phyloP scores from a whole-genome alignment of 2,113 vertebrate species.

The Chionodraco myersi region DNA sequence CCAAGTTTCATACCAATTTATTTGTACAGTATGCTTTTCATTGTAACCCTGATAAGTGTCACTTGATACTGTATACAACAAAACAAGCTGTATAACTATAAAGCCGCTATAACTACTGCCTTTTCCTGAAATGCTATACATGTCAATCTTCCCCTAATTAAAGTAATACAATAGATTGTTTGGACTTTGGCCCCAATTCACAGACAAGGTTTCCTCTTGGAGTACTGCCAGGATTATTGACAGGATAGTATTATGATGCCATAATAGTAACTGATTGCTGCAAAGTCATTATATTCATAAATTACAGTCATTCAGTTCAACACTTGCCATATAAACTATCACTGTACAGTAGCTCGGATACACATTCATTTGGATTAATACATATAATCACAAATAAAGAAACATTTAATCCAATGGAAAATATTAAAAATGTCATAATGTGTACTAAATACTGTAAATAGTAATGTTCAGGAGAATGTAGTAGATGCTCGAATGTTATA shows the following conservation, averaged over 20 bases:
- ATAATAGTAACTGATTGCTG: conserved; percentile 32
- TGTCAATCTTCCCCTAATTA: conserved; percentile 67
- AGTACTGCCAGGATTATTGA: conserved; percentile 53
- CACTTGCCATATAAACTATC: neutral
- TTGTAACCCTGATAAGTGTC: conserved; percentile 29
- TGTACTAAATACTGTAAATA: neutral
- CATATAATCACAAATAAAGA: neutral
- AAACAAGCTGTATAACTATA: conserved; percentile 73
- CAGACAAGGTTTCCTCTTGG: conserved; percentile 51
- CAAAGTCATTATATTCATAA: conserved; percentile 26
- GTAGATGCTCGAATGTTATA: neutral
- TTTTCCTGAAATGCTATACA: conserved; percentile 44
- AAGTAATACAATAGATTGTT: conserved; percentile 74
- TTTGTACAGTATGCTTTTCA: conserved; percentile 20
- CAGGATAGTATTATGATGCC: conserved; percentile 30
- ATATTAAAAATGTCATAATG: neutral
- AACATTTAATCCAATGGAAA: neutral
- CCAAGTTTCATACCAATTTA: conserved; percentile 1
- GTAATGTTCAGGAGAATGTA: neutral
- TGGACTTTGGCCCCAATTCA: conserved; percentile 83
- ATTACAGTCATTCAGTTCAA: conserved; percentile 6
- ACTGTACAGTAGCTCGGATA: neutral
- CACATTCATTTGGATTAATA: neutral
- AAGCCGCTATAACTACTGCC: conserved; percentile 47
- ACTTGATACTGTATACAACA: conserved; percentile 57